These are phyloP conservation scores for Xestoiulus laeticollis DNA, from an alignment of 2,888 invertebrate genomes.

Conservation along the genomic window DNA sequence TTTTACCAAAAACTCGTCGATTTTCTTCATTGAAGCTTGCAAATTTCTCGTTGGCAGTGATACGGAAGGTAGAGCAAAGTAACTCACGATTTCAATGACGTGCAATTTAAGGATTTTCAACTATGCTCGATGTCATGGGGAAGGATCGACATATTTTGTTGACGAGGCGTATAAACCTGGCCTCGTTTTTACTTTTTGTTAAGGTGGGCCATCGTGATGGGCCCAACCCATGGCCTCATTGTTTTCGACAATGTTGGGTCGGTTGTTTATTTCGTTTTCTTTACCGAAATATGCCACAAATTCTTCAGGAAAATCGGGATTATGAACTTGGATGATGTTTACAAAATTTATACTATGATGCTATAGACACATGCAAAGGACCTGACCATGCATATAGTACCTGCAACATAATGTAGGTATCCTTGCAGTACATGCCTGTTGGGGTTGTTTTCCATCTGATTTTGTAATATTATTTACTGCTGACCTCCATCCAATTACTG, in stretches of 20 bases:
- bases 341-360: not conserved
- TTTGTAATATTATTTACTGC: no score
- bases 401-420: no score
- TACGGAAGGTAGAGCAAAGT: not conserved
- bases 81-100: conserved; percentile 1
- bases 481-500: no score
- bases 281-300: not conserved
- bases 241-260: not conserved
- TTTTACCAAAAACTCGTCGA: not conserved
- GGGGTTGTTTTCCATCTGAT: no score
- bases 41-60: not conserved
- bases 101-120: conserved; percentile 23
- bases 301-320: not conserved
- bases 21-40: not conserved
- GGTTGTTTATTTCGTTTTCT: not conserved
- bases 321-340: not conserved
- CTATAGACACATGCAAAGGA: not conserved
- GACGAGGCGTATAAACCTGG: conserved; percentile 10
- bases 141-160: conserved; percentile 7
- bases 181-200: conserved; percentile 15
- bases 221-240: conserved; percentile 39
- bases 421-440: no score
- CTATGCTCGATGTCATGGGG: not conserved
- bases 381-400: no score
- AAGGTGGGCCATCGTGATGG: conserved; percentile 28